These are phyloP conservation scores for Cryptocheilus praepositus DNA, from an alignment of 2,888 invertebrate genomes.

Conservation along the genomic window DNA sequence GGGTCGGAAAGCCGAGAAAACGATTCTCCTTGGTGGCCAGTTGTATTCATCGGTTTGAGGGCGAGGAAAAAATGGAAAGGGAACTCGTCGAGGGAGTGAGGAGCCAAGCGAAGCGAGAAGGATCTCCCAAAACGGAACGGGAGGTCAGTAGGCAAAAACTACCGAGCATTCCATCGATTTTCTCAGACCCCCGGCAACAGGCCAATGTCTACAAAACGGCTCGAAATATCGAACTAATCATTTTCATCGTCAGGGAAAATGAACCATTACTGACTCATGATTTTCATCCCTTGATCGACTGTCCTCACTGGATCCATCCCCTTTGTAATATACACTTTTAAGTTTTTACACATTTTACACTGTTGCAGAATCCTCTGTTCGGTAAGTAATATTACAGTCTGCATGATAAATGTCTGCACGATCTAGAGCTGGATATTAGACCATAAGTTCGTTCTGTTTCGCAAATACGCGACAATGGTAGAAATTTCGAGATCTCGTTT, in stretches of 20 bases:
- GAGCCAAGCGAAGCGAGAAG: constrained; percentile 51
- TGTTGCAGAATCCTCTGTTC: neutral
- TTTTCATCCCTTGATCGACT: too few species aligned
- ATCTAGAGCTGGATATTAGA: neutral
- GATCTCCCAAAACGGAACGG: constrained; percentile 70
- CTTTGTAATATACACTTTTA: too few species aligned
- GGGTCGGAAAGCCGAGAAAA: constrained; percentile 53
- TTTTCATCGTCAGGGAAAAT: too few species aligned
- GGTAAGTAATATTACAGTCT: neutral
- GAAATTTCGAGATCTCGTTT: constrained; percentile 63
- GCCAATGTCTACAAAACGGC: constrained; percentile 73
- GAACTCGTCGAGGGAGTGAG: constrained; percentile 45
- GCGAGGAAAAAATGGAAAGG: constrained; percentile 51
- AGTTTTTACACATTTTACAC: neutral
- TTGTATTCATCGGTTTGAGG: constrained; percentile 70
- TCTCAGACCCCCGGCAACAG: constrained; percentile 55
- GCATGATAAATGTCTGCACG: too few species aligned
- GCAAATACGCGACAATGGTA: neutral
- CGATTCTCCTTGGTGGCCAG: constrained; percentile 71
- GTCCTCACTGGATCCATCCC: too few species aligned
- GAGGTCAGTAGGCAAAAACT: constrained; percentile 71
- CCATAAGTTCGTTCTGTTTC: neutral
- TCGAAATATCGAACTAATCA: constrained; percentile 40
- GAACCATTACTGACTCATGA: neutral
- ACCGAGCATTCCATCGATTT: constrained; percentile 27